Evolutionary conservation across 2,888 invertebrate genomes (phyloP).

Genomic region (Yponomeuta sedellus): DNA sequence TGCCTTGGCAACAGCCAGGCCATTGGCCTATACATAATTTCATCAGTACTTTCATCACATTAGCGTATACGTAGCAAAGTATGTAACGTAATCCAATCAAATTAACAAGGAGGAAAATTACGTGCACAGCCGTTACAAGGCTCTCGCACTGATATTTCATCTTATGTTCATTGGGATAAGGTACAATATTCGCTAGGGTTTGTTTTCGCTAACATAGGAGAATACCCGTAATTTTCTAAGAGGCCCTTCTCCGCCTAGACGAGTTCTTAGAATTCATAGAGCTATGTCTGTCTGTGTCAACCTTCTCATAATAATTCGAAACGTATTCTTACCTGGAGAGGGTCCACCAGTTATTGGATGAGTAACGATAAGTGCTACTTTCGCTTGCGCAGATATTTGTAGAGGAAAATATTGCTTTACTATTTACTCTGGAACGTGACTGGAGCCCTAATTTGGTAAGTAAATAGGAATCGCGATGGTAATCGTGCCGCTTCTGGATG

Average conservation of each 20-base stretch:
- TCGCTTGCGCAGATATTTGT: neutral
- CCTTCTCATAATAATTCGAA: neutral
- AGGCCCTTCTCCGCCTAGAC: neutral
- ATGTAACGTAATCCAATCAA: neutral
- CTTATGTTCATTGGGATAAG: neutral
- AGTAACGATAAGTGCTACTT: slow-evolving; percentile 22
- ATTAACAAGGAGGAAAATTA: neutral
- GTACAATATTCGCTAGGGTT: neutral
- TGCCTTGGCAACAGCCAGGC: neutral
- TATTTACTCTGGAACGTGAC: slow-evolving; percentile 6
- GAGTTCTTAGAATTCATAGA: neutral
- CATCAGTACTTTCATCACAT: neutral
- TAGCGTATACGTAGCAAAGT: neutral
- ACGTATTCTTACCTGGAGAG: slow-evolving; percentile 1
- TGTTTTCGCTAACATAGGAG: neutral
- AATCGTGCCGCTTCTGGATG: neutral
- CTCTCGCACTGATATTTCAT: neutral
- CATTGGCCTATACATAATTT: neutral
- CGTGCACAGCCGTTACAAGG: neutral
- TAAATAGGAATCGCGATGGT: neutral
- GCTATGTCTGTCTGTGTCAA: neutral
- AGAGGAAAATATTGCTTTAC: slow-evolving; percentile 5
- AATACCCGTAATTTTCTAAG: neutral
- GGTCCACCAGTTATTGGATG: slow-evolving; percentile 12
- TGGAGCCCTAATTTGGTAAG: neutral